Conservation (phyloP, 2,888 invertebrate genomes). For the Drosophila histrio region DNA sequence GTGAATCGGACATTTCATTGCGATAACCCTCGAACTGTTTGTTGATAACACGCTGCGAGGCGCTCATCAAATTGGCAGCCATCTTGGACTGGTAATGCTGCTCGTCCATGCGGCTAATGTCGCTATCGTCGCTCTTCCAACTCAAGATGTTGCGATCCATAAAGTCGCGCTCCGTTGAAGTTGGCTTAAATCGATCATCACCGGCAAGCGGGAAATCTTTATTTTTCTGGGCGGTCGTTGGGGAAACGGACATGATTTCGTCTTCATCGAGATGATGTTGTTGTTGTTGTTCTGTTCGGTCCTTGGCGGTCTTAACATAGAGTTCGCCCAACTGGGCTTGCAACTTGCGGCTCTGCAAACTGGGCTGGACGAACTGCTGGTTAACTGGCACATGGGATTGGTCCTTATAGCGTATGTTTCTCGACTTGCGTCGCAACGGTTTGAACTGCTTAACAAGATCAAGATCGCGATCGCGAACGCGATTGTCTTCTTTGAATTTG, state of each 20-base stretch:
- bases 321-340: conserved; percentile 16
- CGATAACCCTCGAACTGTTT: conserved; percentile 22
- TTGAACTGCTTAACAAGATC: conserved; percentile 1
- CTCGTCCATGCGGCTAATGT: conserved; percentile 31
- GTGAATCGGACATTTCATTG: background rate
- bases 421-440: conserved; percentile 24
- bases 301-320: background rate
- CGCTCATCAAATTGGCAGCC: conserved; percentile 39
- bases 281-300: background rate
- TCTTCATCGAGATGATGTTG: background rate
- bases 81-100: conserved; percentile 13
- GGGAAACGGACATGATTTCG: background rate
- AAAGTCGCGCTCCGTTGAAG: background rate
- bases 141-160: background rate
- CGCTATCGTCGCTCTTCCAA: background rate
- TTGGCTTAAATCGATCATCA: background rate
- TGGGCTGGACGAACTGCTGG: background rate
- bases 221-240: background rate
- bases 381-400: background rate
- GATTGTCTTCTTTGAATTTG: background rate
- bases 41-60: conserved; percentile 52
- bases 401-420: conserved; percentile 15
- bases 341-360: background rate
- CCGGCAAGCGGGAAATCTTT: too few relatives aligned
- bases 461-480: background rate